Percentiles rank a stretch among this genome's conserved stretches.
Conservation (phyloP, 1,140 invertebrate genomes). For the Brachionus sp. region DNA sequence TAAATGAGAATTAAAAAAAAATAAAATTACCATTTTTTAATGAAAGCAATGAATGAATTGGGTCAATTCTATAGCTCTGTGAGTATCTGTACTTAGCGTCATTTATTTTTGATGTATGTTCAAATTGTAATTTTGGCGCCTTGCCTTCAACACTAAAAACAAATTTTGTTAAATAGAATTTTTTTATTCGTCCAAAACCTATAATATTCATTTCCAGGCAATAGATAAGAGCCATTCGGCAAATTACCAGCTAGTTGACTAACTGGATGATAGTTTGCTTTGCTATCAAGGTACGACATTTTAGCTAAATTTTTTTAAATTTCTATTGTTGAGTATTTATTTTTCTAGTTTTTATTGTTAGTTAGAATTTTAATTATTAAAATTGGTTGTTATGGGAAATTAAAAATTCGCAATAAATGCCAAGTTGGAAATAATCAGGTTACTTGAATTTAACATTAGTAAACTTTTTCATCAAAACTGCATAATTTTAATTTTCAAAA, state of each 20-base stretch:
- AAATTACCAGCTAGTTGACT: constrained; percentile 31
- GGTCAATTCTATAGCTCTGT: constrained; percentile 30
- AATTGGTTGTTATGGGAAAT: constrained; percentile 22
- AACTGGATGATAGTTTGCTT: constrained; percentile 39
- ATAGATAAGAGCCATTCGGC: constrained; percentile 10
- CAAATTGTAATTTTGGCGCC: background rate
- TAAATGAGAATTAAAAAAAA: background rate
- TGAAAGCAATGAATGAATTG: constrained; percentile 9
- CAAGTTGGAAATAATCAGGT: background rate
- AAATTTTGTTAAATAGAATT: background rate
- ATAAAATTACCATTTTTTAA: constrained; percentile 18
- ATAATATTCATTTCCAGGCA: constrained; percentile 40
- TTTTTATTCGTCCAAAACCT: background rate
- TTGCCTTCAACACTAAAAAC: background rate
- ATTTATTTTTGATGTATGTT: constrained; percentile 5
- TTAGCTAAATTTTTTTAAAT: background rate
- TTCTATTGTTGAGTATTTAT: background rate
- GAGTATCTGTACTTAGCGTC: background rate
- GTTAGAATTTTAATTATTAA: background rate
- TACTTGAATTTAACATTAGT: background rate
- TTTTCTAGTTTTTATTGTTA: background rate
- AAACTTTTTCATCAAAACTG: background rate
- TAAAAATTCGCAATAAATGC: background rate
- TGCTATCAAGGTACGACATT: constrained; percentile 40
- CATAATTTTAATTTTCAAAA: background rate